phyloP scores from a whole-genome alignment of 2,888 invertebrate genomes.

The Drosophila colorata region DNA sequence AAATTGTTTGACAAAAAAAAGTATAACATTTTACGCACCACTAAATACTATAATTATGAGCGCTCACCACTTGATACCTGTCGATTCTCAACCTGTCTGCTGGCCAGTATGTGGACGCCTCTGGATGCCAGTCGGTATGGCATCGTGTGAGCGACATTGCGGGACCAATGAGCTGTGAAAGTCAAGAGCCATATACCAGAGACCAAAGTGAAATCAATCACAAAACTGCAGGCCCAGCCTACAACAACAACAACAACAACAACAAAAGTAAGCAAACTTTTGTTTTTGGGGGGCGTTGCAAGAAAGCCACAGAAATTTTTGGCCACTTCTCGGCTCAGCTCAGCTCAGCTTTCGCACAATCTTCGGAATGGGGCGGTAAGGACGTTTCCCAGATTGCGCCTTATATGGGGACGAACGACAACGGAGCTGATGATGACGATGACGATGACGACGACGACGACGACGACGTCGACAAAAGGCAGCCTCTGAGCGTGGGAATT shows the following conservation, averaged over 20 bases:
- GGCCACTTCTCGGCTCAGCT: constrained; percentile 34
- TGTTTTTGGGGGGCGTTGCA: constrained; percentile 48
- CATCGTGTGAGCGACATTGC: constrained; percentile 69
- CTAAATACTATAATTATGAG: constrained; percentile 76
- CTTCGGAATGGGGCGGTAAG: constrained; percentile 62
- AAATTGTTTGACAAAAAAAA: constrained; percentile 29
- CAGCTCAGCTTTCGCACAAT: constrained; percentile 45
- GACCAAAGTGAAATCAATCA: constrained; percentile 71
- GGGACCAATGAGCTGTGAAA: constrained; percentile 76
- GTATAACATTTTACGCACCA: constrained; percentile 71
- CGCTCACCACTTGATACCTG: constrained; percentile 76
- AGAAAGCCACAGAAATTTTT: constrained; percentile 64
- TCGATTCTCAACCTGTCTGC: constrained; percentile 62
- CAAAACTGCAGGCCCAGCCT: constrained; percentile 42
- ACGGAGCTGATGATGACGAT: constrained; percentile 14
- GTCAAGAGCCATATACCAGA: constrained; percentile 62
- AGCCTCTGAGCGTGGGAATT: constrained; percentile 72
- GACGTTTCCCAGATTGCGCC: constrained; percentile 73
- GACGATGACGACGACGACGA: constrained; percentile 14
- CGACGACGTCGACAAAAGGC: constrained; percentile 68
- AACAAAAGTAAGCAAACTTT: constrained; percentile 24
- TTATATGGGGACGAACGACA: constrained; percentile 63
- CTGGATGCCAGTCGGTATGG: constrained; percentile 6
- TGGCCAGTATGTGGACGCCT: neutral
- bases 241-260: neutral